Conservation (phyloP, 2,888 invertebrate species). For the Leucozona laternaria region DNA sequence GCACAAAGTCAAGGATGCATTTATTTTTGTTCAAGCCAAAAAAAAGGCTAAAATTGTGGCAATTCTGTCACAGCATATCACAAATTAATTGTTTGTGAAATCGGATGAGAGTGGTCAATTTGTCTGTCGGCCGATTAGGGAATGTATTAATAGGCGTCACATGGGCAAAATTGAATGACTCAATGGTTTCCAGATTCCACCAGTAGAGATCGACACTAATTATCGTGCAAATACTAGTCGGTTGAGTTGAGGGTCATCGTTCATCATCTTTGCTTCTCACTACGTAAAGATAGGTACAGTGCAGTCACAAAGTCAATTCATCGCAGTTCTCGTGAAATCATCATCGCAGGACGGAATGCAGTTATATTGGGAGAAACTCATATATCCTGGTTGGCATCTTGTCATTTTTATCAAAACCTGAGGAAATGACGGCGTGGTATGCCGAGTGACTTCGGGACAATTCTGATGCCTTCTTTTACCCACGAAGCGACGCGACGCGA, state of each 20-base stretch:
- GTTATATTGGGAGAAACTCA: constrained; percentile 34
- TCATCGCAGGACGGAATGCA: constrained; percentile 48
- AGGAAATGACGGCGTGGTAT: constrained; percentile 62
- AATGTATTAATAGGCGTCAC: constrained; percentile 67
- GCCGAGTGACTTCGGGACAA: constrained; percentile 44
- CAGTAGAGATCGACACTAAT: constrained; percentile 53
- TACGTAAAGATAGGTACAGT: no score
- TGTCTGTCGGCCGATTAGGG: constrained; percentile 43
- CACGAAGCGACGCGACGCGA: constrained; percentile 1
- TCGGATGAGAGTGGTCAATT: constrained; percentile 51
- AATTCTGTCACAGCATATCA: constrained; percentile 64
- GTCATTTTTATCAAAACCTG: constrained; percentile 73
- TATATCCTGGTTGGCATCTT: constrained; percentile 66
- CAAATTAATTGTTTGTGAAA: constrained; percentile 58
- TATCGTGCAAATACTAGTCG: constrained; percentile 55
- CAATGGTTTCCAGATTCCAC: constrained; percentile 59
- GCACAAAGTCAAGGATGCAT: constrained; percentile 23
- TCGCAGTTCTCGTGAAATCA: constrained; percentile 56
- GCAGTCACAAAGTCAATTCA: constrained; percentile 1
- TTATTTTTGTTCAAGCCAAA: background rate
- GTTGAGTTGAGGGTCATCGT: constrained; percentile 58
- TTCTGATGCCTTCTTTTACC: constrained; percentile 34
- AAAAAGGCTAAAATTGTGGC: background rate
- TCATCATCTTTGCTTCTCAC: constrained; percentile 24
- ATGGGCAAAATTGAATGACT: constrained; percentile 42